Evolutionary conservation across 2,113 vertebrate genomes (phyloP).

Genomic region (Patagioenas fasciata): DNA sequence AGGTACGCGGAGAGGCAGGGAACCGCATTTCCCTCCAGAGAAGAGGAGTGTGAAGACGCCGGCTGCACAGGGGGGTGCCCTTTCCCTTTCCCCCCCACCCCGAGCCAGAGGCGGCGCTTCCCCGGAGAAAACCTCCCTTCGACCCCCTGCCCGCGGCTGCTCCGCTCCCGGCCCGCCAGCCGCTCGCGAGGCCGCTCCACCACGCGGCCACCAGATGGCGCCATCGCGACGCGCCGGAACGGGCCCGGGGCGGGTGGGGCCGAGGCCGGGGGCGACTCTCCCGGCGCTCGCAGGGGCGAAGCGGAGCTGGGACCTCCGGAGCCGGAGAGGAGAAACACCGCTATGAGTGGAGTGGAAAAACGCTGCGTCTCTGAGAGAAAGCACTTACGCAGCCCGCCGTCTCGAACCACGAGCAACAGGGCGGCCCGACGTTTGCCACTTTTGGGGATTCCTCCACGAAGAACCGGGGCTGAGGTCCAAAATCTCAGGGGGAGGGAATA

Average conservation of each 20-base stretch:
- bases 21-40: fast-evolving
- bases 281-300: no score
- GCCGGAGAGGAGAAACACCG: fast-evolving
- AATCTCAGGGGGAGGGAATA: fast-evolving
- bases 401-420: fast-evolving
- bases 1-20: not conserved
- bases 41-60: fast-evolving
- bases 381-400: fast-evolving
- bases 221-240: not conserved
- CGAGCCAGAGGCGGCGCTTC: not conserved
- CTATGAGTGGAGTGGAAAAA: fast-evolving
- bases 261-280: no score
- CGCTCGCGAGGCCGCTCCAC: not conserved
- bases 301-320: not conserved
- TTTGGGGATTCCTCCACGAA: fast-evolving
- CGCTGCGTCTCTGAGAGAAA: fast-evolving
- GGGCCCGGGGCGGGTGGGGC: no score
- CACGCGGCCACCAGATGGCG: not conserved
- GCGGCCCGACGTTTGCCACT: fast-evolving
- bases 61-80: fast-evolving
- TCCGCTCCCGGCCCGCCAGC: no score
- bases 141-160: no score
- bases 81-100: no score
- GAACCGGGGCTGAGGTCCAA: not conserved
- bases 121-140: no score